phyloP scores from a whole-genome alignment of 2,797 vertebrate genomes.

The Periophthalmus magnuspinnatus region DNA sequence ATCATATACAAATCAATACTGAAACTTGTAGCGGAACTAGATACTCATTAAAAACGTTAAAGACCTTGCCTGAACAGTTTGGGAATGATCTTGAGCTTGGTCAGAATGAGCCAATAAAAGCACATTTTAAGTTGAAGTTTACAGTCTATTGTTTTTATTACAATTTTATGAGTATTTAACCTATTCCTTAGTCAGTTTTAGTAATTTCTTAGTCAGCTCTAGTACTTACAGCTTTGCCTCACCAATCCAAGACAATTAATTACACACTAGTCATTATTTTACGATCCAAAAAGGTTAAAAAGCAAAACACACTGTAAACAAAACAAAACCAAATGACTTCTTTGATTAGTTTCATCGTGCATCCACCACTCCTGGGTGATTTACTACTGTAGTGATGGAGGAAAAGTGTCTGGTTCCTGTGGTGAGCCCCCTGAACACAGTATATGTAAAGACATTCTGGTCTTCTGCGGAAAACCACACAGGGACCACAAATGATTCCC shows the following conservation, averaged over 20 bases:
- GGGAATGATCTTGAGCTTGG: too few relatives aligned
- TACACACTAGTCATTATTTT: not conserved
- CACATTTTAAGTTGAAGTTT: too few relatives aligned
- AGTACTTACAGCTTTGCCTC: not conserved
- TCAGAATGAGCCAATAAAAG: too few relatives aligned
- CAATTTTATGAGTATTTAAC: too few relatives aligned
- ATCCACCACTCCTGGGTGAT: not conserved
- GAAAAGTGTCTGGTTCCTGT: conserved; percentile 49
- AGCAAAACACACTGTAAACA: not conserved
- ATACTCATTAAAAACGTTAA: too few relatives aligned
- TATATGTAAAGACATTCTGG: conserved; percentile 23
- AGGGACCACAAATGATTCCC: conserved; percentile 46
- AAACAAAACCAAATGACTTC: not conserved
- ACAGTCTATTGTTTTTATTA: too few relatives aligned
- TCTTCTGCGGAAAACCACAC: conserved; percentile 36
- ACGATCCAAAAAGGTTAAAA: not conserved
- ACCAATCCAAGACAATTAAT: not conserved
- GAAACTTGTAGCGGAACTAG: too few relatives aligned
- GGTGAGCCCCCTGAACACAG: conserved; percentile 28
- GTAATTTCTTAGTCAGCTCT: not conserved
- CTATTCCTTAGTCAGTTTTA: too few relatives aligned
- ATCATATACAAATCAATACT: too few relatives aligned
- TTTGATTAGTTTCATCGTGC: too few relatives aligned
- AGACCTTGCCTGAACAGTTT: too few relatives aligned
- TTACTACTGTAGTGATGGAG: conserved; percentile 10